Evolutionary conservation across 2,797 vertebrate species (phyloP), one percentile per base, ranked within the genome.

Genomic region (Hemitrygon akajei): DNA sequence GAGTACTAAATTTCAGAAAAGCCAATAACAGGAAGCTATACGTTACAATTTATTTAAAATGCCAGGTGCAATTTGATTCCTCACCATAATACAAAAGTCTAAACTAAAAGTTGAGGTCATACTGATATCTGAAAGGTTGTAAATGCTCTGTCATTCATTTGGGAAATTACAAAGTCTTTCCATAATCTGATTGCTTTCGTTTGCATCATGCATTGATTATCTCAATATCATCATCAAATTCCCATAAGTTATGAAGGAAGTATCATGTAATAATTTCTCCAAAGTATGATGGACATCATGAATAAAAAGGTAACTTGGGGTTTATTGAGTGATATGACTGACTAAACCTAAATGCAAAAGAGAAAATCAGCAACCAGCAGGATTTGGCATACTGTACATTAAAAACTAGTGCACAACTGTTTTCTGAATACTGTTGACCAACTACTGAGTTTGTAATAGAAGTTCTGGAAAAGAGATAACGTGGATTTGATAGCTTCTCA

Each of bases 1-100:
- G 10, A 91, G 12, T 47, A 73, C 10, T 22, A 34, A 5, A 91
- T 40, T 34, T 63, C 56, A 86, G 58, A 60, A 58, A n/a, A 40
- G n/a, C 40, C 7, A 71, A 40, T 71, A 47, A 25, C 20, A 40
- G 37, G 14, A 37, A 71, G 34, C 66, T 37, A 91, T 10, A 22
- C 34, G 2, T 22, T 71, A 91, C 34, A 30, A 71, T 5, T 30
- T 18, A 63, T 89, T 91, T 40, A 91, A 91, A 73, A 91, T 91
- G 89, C 69, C 63, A 91, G 69, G 40, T 73, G 40, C 66, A 91
- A 91, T 73, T 91, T 91, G 66, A 71, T 40, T 40, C 69, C 5
- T 12, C 34, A 25, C 89, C 66, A 71, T 3, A 34, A 56, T 82
- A 40, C 20, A 18, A 91, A 66, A 71, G n/a, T 22, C 6, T 37